Base-by-base conservation (phyloP, 2,888 invertebrate species). In the Eugnorisma glareosa region DNA sequence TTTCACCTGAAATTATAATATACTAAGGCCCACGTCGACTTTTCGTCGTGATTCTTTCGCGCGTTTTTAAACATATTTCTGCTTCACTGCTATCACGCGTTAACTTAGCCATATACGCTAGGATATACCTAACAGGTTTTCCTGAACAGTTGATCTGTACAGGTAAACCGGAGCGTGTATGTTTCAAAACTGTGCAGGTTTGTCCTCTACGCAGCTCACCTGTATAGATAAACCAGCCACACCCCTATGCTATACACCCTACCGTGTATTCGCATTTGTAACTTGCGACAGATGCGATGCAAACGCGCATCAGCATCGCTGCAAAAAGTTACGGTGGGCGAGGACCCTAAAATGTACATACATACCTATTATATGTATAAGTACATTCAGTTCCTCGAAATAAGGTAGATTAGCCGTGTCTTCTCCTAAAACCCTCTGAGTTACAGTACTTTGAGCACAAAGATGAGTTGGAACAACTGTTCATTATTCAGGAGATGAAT, bases 401-500 rank as follows among this genome's bases (percentile, higher is more conserved):
- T 81, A 73, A 83, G 61, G 61, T 40, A 71, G 74, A 72, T 81
- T 73, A 81, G 68, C 35, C 45, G 21, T 28, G 64, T 76, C 70
- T 61, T 72, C 61, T 54, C 54, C 10, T 28, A 51, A 61, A 73
- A 57, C 71, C 74, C 51, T 75, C 35, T 1, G 37, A 67, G 72
- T 68, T 59, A 68, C 45, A 67, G 64, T 61, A 68, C 37, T 63
- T 69, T 59, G 67, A 73, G 43, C 61, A 77, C 74, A 83, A 81
- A 79, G 77, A 75, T 77, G 75, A 77, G 68, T 66, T 61, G 35
- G 37, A 74, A 72, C 70, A 80, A 78, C 64, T 57, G 76, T 76
- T 86, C 75, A 82, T 86, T 82, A 84, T 88, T 84, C 77, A 79
- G 54, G 63, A 79, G 67, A 77, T 67, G 82, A 76, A 67, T 79